Evolutionary conservation across 2,888 invertebrate species (phyloP), one percentile per base, ranked within the genome.

Genomic region (Steromphala cineraria): DNA sequence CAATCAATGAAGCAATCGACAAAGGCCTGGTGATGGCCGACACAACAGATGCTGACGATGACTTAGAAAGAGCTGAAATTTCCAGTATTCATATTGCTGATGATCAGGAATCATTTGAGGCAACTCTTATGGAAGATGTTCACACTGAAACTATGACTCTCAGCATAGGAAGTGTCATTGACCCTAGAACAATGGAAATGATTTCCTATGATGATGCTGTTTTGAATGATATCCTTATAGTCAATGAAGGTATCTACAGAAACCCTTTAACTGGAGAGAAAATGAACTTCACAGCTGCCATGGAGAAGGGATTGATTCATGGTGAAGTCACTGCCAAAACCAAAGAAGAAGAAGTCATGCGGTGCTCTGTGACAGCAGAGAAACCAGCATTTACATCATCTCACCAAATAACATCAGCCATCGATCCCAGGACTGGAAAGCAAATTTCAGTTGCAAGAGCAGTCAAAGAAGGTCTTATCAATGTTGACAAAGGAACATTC

Each of bases 151-250:
- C 91, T 7, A 89, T 90, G 40, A 90, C 90, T 1, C 87, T 91
- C 71, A 90, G 90, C 82, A 90, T 91, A 76, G 91, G 84, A 53
- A 89, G 89, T 84, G 96, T 97, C 89, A 95, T 95, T 80, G 96
- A 97, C 88, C 94, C 94, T 84, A 94, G 96, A 95, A 94, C 94
- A 52, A 93, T 94, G 83, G 93, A 93, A 86, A 96, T 96, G 93
- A 95, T 98, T 67, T 97, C 98, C 15, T 95, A 98, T 88, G 94
- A 98, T 86, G 97, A 98, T 95, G 98, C 98, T 56, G 98, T 99
- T 89, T 97, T 97, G 92, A 95, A 96, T 90, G 97, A 98, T 93
- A 95, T 98, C 78, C 96, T 96, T 92, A 98, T 98, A 91, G 96
- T 98, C 3, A 97, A 86, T 36, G 87, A 86, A 55, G 92, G 93